Evolutionary conservation across 1,140 invertebrate genomes (phyloP).

Genomic region (Tetramorium parvispinum): DNA sequence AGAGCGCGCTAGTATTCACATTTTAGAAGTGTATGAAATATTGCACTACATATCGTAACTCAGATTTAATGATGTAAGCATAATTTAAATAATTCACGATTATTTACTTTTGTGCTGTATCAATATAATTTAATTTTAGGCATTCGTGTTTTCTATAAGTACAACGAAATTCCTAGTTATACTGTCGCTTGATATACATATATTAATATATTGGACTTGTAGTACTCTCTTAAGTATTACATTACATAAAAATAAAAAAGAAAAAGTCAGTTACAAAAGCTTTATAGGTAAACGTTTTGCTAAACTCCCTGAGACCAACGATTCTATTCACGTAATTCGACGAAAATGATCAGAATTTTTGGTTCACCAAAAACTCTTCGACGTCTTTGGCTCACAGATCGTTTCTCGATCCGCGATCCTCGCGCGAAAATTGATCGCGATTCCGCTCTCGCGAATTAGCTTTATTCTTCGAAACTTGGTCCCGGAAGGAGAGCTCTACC

Average conservation of each 20-base stretch:
- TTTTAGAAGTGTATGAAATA: neutral
- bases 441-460: constrained; percentile 76
- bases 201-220: no score
- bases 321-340: neutral
- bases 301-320: neutral
- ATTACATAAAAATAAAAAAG: neutral
- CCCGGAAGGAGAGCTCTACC: constrained; percentile 65
- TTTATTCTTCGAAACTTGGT: constrained; percentile 72
- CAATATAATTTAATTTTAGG: no score
- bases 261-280: neutral
- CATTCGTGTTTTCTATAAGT: no score
- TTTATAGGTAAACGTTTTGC: neutral
- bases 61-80: neutral
- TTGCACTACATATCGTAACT: neutral
- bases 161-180: no score
- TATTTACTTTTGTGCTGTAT: no score
- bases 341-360: neutral
- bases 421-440: constrained; percentile 73
- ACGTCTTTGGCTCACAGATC: neutral
- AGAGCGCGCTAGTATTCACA: constrained; percentile 28
- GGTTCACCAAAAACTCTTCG: neutral
- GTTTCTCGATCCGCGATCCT: constrained; percentile 35
- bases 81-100: no score
- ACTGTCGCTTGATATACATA: no score
- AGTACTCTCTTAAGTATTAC: no score